Evolutionary conservation across 1,140 invertebrate species (phyloP).

Genomic region (Lepidurus couesii): DNA sequence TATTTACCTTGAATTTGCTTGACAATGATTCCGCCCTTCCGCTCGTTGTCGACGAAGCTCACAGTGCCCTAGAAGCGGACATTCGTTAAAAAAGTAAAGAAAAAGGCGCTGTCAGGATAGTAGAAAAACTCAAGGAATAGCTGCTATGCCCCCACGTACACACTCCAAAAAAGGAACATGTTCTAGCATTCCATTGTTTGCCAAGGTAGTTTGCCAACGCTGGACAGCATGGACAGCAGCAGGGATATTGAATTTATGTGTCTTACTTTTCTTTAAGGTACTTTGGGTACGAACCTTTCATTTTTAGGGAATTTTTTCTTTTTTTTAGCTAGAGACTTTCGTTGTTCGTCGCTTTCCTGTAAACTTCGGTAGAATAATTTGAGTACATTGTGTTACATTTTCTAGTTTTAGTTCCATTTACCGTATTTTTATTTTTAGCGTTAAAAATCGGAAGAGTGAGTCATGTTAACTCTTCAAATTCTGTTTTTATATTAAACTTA

Average conservation of each 20-base stretch:
- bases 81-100: conserved; percentile 25
- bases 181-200: conserved; percentile 11
- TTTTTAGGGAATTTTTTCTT: not conserved
- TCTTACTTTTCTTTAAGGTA: not conserved
- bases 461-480: no score
- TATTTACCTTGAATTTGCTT: conserved; percentile 84
- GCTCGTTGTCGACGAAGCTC: conserved; percentile 88
- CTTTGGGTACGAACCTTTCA: not conserved
- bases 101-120: conserved; percentile 18
- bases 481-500: no score
- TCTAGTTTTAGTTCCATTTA: no score
- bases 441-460: no score
- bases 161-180: conserved; percentile 35
- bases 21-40: conserved; percentile 85
- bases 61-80: conserved; percentile 72
- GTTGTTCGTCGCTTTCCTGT: no score
- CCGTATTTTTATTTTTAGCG: no score
- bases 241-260: not conserved
- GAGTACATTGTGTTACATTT: no score
- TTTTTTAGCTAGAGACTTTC: no score
- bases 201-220: not conserved
- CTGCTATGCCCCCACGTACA: not conserved
- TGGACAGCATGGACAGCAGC: conserved; percentile 18
- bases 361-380: no score
- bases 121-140: conserved; percentile 26